phyloP scores from a whole-genome alignment of 2,113 vertebrate species.

The Mesembrinibis cayennensis region DNA sequence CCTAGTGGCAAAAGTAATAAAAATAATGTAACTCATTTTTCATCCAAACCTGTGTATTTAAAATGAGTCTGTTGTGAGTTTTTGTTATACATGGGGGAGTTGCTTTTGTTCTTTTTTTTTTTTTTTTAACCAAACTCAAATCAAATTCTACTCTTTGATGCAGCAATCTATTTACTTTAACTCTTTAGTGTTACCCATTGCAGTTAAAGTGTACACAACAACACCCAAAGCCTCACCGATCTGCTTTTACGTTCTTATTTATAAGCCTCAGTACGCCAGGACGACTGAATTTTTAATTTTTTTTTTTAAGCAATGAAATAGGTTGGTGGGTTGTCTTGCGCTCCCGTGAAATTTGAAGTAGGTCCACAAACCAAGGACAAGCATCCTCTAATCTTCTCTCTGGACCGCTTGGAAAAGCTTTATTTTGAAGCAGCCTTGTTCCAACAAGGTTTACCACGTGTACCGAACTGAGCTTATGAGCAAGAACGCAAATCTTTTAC shows the following conservation, averaged over 20 bases:
- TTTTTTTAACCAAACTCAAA: not conserved
- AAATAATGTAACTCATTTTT: not conserved
- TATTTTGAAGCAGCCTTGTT: not conserved
- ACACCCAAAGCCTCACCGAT: not conserved
- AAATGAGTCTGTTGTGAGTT: not conserved
- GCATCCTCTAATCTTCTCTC: not conserved
- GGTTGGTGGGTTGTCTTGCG: not conserved
- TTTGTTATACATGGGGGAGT: not conserved
- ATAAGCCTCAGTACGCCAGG: not conserved
- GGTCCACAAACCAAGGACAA: not conserved
- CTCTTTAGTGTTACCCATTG: not conserved
- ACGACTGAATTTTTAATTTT: not conserved
- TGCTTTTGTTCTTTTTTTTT: not conserved
- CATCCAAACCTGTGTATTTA: not conserved
- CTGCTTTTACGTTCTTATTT: not conserved
- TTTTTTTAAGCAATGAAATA: not conserved
- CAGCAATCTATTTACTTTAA: not conserved
- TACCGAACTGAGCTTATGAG: not conserved
- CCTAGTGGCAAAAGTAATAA: constrained; percentile 70
- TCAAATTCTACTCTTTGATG: not conserved
- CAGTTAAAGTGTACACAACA: not conserved
- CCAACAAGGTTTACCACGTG: not conserved
- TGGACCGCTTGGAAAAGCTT: not conserved
- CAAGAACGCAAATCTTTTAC: not conserved
- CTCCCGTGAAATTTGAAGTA: not conserved